A percentile compares a stretch with the other conserved stretches of the same genome.
phyloP scores from a whole-genome alignment of 2,797 vertebrate genomes.

The Coranthus polyacanthus region DNA sequence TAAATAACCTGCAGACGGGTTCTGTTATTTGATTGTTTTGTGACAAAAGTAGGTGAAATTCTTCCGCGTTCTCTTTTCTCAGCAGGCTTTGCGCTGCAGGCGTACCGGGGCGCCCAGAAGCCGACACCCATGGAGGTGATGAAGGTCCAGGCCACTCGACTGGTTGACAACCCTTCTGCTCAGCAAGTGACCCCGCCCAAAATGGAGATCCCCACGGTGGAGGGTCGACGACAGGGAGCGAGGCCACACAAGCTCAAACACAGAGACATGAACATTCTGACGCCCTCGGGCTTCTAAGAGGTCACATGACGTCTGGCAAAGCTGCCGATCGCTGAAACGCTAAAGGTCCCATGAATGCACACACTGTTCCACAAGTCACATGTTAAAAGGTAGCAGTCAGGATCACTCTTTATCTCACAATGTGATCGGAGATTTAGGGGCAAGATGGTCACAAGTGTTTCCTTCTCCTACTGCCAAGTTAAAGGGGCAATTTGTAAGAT shows the following conservation, averaged over 20 bases:
- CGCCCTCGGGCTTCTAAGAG: constrained; percentile 93
- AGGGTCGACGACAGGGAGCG: constrained; percentile 83
- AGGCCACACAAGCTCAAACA: constrained; percentile 91
- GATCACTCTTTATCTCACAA: no score
- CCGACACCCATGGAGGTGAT: constrained; percentile 95
- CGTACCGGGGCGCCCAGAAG: constrained; percentile 92
- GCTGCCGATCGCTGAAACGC: not conserved
- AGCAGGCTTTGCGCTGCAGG: constrained; percentile 92
- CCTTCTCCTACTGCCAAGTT: no score
- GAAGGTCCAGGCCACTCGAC: constrained; percentile 87
- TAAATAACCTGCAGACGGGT: no score
- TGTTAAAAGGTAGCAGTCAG: no score
- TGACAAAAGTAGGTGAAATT: no score
- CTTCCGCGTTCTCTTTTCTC: constrained; percentile 10
- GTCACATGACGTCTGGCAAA: accelerated
- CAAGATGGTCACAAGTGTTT: no score
- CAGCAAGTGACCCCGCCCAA: constrained; percentile 87
- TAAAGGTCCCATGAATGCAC: constrained; percentile 33
- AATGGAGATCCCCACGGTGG: constrained; percentile 90
- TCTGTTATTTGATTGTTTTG: no score
- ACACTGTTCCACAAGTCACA: no score
- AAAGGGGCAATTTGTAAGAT: no score
- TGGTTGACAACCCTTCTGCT: constrained; percentile 80
- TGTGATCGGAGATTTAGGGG: no score
- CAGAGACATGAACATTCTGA: constrained; percentile 94